Base-by-base conservation (phyloP, 1,140 invertebrate genomes). In the Macrobrachium rosenbergii region DNA sequence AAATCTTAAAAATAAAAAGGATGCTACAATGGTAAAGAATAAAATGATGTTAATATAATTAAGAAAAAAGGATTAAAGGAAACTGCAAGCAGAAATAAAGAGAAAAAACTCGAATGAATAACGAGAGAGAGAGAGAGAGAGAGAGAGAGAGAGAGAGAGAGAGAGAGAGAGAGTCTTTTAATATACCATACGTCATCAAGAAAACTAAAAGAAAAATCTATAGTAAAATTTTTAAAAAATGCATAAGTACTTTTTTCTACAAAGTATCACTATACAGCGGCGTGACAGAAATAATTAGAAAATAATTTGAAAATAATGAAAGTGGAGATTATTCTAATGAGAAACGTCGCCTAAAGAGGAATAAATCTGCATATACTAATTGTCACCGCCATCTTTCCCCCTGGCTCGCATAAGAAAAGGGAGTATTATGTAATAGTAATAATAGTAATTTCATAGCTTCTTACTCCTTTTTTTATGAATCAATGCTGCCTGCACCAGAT, bases 121-220 rank as follows among this genome's bases (percentile, higher is more conserved):
- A n/a, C 1, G n/a, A 72, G n/a, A n/a, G 37, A 12, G 67, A 16
- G 37, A 16, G 11, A 75, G 72, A 75, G 23, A 28, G 72, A 75
- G 23, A 28, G 72, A 75, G 28, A 43, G 73, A 75, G 73, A 75
- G 73, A 75, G 73, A 75, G 73, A 75, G 73, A 75, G 73, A 75
- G 73, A 75, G 73, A 75, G 73, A 75, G 73, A 75, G 73, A n/a
- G n/a, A n/a, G n/a, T n/a, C n/a, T n/a, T n/a, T n/a, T n/a, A n/a
- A n/a, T n/a, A n/a, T n/a, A n/a, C n/a, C n/a, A n/a, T n/a, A n/a
- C n/a, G n/a, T n/a, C n/a, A n/a, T n/a, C n/a, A 52, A 75, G 19
- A 75, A 75, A 52, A 43, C 37, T 19, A 52, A 75, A 52, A 75
- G 14, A 75, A 52, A 75, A n/a, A 75, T 76, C 37, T 23, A 37